Evolutionary conservation across 2,113 vertebrate species (phyloP).

Genomic region (Alethe castanea): DNA sequence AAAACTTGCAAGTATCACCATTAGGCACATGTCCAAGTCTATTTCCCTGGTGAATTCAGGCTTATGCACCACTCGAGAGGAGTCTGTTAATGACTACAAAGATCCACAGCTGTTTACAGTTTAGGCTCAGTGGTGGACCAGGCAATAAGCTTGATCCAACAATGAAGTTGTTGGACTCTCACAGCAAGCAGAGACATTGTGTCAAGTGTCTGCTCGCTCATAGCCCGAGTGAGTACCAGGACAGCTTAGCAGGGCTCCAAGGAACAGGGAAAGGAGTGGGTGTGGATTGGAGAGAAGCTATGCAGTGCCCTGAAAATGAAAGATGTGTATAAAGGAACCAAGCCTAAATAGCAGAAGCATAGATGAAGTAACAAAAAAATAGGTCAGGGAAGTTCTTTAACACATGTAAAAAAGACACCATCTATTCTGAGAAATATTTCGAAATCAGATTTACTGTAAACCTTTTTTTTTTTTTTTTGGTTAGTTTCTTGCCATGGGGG

Average conservation of each 20-base stretch:
- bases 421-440: not conserved
- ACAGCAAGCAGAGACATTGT: constrained; percentile 41
- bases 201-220: constrained; percentile 50
- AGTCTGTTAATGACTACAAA: constrained; percentile 68
- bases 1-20: constrained; percentile 60
- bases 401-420: not conserved
- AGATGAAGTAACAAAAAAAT: not conserved
- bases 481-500: not conserved
- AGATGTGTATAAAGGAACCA: not conserved
- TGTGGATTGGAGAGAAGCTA: not conserved
- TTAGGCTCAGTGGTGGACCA: constrained; percentile 64
- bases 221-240: not conserved
- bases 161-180: constrained; percentile 60
- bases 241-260: not conserved
- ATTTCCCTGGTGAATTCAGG: constrained; percentile 56
- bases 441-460: not conserved
- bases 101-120: constrained; percentile 68
- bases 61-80: constrained; percentile 60
- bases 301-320: not conserved
- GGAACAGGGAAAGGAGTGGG: not conserved
- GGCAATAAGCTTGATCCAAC: constrained; percentile 63
- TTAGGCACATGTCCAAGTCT: constrained; percentile 59
- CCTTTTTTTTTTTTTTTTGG: not conserved
- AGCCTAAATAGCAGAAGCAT: not conserved
- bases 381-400: not conserved